Percentiles rank a stretch among this genome's conserved stretches.
phyloP scores from a whole-genome alignment of 2,888 invertebrate species.

The Melieria omissa region DNA sequence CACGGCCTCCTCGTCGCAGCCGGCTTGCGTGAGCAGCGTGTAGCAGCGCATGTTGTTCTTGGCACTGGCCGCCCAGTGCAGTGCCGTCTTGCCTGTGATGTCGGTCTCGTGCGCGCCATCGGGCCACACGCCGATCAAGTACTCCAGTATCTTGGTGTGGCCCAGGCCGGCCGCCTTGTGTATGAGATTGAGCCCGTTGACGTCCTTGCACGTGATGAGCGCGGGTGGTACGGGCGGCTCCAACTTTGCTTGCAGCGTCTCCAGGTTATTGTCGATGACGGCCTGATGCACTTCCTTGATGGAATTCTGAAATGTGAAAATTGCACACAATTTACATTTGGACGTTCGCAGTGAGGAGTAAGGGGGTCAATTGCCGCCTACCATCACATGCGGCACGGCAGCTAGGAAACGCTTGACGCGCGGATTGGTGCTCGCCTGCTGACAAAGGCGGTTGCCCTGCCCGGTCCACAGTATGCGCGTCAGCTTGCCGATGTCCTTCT shows the following conservation, averaged over 20 bases:
- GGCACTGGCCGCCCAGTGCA: conserved; percentile 87
- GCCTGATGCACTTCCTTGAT: conserved; percentile 84
- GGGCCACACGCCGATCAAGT: conserved; percentile 77
- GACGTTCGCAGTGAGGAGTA: not conserved
- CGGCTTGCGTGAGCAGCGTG: conserved; percentile 80
- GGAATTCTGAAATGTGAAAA: conserved; percentile 72
- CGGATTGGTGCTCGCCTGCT: conserved; percentile 86
- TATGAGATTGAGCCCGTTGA: conserved; percentile 84
- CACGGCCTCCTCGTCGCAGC: conserved; percentile 84
- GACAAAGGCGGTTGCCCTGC: conserved; percentile 83
- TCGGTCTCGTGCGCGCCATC: conserved; percentile 78
- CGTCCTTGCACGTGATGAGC: conserved; percentile 80
- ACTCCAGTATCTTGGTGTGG: conserved; percentile 78
- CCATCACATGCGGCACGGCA: conserved; percentile 95
- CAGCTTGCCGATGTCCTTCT: conserved; percentile 85
- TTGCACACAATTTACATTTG: not conserved
- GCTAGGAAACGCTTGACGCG: conserved; percentile 87
- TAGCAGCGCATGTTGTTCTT: conserved; percentile 84
- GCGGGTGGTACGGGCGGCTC: conserved; percentile 78
- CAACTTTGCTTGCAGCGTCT: conserved; percentile 74
- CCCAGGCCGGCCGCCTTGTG: conserved; percentile 91
- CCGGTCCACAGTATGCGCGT: conserved; percentile 93
- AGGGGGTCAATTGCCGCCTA: conserved; percentile 58
- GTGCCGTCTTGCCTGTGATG: conserved; percentile 85
- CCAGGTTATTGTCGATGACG: conserved; percentile 81